Evolutionary conservation across 2,888 invertebrate genomes (phyloP).

Genomic region (Acanthopleura granulata): DNA sequence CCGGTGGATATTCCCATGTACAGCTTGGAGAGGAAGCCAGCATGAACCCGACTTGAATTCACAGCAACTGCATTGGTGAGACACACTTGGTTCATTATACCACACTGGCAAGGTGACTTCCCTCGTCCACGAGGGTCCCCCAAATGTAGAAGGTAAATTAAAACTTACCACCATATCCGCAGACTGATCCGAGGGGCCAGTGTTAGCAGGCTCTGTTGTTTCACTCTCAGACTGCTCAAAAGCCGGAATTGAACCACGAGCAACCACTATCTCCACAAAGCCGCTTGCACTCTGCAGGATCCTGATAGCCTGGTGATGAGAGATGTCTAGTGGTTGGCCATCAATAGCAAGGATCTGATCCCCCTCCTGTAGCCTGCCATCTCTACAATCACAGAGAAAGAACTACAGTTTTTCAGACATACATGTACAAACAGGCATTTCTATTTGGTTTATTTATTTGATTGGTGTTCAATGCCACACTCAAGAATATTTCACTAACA

Average conservation of each 20-base stretch:
- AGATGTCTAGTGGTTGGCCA: slow-evolving; percentile 80
- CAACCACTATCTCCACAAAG: slow-evolving; percentile 69
- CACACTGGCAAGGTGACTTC: too few relatives aligned
- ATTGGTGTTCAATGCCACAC: too few relatives aligned
- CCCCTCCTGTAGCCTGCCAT: slow-evolving; percentile 80
- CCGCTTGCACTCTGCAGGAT: slow-evolving; percentile 82
- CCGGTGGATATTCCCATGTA: too few relatives aligned
- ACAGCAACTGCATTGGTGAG: too few relatives aligned
- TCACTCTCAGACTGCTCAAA: slow-evolving; percentile 22
- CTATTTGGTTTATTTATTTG: too few relatives aligned
- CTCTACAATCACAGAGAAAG: slow-evolving; percentile 71
- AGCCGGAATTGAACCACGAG: slow-evolving; percentile 53
- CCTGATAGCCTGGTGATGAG: slow-evolving; percentile 85
- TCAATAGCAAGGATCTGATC: slow-evolving; percentile 89
- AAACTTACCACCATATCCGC: slow-evolving; percentile 54
- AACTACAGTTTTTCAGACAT: neutral
- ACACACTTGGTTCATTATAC: too few relatives aligned
- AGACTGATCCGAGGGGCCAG: slow-evolving; percentile 34
- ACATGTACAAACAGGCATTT: too few relatives aligned
- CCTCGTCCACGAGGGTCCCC: too few relatives aligned
- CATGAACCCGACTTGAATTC: too few relatives aligned
- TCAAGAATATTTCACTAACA: too few relatives aligned
- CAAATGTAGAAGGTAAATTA: too few relatives aligned
- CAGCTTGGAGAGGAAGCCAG: too few relatives aligned
- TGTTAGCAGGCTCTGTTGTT: slow-evolving; percentile 20